phyloP scores from a whole-genome alignment of 1,140 invertebrate species.

The Ceratina calcarata region DNA sequence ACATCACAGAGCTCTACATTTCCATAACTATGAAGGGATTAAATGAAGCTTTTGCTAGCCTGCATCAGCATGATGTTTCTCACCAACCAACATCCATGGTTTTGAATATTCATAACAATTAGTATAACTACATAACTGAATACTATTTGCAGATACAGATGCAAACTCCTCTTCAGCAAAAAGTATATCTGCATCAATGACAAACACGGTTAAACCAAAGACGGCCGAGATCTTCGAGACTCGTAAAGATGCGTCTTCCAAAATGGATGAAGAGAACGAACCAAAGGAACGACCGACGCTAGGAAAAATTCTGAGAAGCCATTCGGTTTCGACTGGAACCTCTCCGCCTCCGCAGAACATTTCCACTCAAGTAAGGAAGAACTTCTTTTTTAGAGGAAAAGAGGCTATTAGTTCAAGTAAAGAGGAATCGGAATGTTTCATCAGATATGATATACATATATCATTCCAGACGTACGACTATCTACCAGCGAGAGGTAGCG shows the following conservation, averaged over 20 bases:
- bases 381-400: neutral
- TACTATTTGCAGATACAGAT: constrained; percentile 49
- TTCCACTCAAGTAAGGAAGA: constrained; percentile 88
- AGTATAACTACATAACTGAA: neutral
- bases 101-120: neutral
- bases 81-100: neutral
- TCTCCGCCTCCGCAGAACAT: constrained; percentile 92
- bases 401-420: no score
- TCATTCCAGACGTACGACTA: constrained; percentile 75
- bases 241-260: neutral
- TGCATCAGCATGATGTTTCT: neutral
- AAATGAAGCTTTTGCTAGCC: neutral
- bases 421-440: neutral
- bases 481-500: constrained; percentile 55
- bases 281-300: constrained; percentile 35
- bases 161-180: neutral
- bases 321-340: constrained; percentile 82
- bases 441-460: constrained; percentile 1
- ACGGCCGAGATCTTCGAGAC: neutral
- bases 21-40: neutral
- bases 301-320: constrained; percentile 42
- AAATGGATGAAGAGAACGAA: constrained; percentile 6
- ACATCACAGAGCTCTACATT: no score
- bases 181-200: neutral
- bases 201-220: neutral